phyloP scores from a whole-genome alignment of 2,797 vertebrate species.

The Synaphobranchus kaupii region DNA sequence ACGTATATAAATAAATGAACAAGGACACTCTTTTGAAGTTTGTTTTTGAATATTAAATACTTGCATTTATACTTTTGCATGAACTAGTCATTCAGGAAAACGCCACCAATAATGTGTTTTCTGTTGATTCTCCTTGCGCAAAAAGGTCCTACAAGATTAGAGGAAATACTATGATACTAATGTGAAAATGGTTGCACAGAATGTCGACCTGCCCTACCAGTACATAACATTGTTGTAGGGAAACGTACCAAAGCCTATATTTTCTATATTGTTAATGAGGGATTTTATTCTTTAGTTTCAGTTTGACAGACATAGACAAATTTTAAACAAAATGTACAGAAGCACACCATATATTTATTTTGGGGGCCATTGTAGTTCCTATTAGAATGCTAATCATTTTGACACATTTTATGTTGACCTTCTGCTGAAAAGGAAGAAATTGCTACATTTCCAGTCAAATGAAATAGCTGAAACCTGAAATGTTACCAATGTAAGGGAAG shows the following conservation, averaged over 20 bases:
- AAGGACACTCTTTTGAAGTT: background rate
- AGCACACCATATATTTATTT: background rate
- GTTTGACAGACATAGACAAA: background rate
- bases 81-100: background rate
- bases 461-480: slow-evolving; percentile 59
- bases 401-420: slow-evolving; percentile 22
- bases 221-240: background rate
- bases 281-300: background rate
- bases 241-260: background rate
- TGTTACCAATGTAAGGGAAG: slow-evolving; percentile 67
- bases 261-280: background rate
- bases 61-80: background rate
- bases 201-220: background rate
- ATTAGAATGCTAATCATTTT: slow-evolving; percentile 16
- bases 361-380: background rate
- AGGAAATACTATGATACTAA: background rate
- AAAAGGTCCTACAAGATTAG: background rate
- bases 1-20: background rate
- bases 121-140: background rate
- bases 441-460: slow-evolving; percentile 56
- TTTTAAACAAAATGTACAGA: slow-evolving; percentile 4
- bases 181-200: background rate
- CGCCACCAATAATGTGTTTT: background rate
- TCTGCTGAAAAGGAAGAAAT: slow-evolving; percentile 44
- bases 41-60: background rate